Evolutionary conservation across 2,888 invertebrate genomes (phyloP).

Genomic region (Eupithecia abbreviata): DNA sequence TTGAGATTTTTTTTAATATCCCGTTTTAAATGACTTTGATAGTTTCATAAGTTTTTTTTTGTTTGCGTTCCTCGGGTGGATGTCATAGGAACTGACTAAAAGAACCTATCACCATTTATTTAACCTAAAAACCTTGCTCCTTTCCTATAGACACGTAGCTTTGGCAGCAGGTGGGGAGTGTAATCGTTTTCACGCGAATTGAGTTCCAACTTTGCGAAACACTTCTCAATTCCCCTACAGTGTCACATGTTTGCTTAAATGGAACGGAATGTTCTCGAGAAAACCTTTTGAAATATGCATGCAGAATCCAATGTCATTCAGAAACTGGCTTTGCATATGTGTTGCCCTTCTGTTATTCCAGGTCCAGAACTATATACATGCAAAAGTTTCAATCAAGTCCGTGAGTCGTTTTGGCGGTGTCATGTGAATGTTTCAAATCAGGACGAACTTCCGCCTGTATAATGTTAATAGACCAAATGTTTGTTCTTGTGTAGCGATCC

Average conservation of each 20-base stretch:
- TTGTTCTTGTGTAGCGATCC: too few relatives aligned
- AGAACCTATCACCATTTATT: too few relatives aligned
- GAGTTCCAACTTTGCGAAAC: slow-evolving; percentile 39
- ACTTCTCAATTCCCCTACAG: slow-evolving; percentile 29
- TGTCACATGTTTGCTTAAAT: slow-evolving; percentile 36
- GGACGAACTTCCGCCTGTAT: too few relatives aligned
- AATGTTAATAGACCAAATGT: not conserved
- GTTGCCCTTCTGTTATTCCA: not conserved
- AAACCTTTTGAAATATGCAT: slow-evolving; percentile 11
- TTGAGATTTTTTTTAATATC: too few relatives aligned
- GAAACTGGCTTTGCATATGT: not conserved
- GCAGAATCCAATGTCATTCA: not conserved
- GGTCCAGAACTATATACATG: not conserved
- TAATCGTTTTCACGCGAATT: slow-evolving; percentile 43
- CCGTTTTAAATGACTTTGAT: too few relatives aligned
- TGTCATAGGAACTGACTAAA: too few relatives aligned
- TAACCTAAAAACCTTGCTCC: not conserved
- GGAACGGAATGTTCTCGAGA: slow-evolving; percentile 11
- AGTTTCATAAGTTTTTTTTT: too few relatives aligned
- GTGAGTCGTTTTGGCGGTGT: not conserved
- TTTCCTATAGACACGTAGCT: slow-evolving; percentile 25
- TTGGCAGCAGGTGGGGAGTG: slow-evolving; percentile 40
- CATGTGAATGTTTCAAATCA: too few relatives aligned
- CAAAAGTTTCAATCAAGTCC: not conserved
- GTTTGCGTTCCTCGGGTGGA: too few relatives aligned